Evolutionary conservation across 2,113 vertebrate genomes (phyloP).

Genomic region (Nycticebus coucang): DNA sequence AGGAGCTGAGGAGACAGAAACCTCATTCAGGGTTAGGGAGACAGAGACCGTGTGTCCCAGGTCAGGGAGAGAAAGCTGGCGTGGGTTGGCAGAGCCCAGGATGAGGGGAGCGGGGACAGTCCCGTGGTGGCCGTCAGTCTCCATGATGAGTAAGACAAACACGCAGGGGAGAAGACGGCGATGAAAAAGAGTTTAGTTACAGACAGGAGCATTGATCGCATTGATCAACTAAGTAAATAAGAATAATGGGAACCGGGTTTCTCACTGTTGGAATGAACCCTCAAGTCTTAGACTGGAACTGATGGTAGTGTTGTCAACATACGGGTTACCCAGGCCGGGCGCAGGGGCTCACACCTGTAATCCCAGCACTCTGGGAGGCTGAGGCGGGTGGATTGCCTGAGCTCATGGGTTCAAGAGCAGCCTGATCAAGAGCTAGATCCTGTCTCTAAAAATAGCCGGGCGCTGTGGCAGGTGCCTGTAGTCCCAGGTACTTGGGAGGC

Average conservation of each 20-base stretch:
- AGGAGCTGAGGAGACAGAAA: not conserved
- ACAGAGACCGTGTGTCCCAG: not conserved
- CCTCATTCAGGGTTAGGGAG: not conserved
- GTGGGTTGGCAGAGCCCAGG: not conserved
- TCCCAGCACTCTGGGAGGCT: too few species aligned
- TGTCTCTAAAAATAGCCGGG: too few species aligned
- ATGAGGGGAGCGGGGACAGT: not conserved
- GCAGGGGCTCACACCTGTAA: too few species aligned
- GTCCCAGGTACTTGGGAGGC: too few species aligned
- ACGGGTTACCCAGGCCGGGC: rapidly evolving
- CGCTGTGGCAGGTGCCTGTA: too few species aligned
- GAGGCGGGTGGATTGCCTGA: too few species aligned
- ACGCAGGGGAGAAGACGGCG: not conserved
- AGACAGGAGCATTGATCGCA: not conserved
- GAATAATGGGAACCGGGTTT: not conserved
- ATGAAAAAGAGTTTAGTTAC: not conserved
- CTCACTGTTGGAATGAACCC: not conserved
- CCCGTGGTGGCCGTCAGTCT: rapidly evolving
- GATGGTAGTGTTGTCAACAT: not conserved
- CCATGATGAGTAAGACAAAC: not conserved
- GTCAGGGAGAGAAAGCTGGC: not conserved
- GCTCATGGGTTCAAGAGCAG: too few species aligned
- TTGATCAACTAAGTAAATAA: not conserved
- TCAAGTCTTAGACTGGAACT: too few species aligned
- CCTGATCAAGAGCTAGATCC: too few species aligned